Conservation (phyloP, 2,113 vertebrate genomes). For the Orientallactaga bullata region DNA sequence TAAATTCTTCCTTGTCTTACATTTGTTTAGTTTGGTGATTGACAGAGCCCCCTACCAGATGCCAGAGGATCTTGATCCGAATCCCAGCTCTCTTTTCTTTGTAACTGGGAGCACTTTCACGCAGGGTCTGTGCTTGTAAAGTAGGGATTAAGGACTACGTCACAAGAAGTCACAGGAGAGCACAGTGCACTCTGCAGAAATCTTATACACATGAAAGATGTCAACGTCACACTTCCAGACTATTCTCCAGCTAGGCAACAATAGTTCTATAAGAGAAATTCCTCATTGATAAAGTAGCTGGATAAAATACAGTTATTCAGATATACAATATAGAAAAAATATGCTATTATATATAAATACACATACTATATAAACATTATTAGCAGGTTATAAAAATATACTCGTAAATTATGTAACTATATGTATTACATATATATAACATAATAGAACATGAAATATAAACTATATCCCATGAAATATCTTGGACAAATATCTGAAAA, state of each 20-base stretch:
- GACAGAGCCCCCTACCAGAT: conserved; percentile 61
- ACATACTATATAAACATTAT: background rate
- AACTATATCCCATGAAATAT: background rate
- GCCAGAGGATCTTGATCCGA: conserved; percentile 68
- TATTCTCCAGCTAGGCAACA: conserved; percentile 12
- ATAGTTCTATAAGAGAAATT: conserved; percentile 48
- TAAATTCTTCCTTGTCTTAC: conserved; percentile 66
- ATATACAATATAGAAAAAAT: background rate
- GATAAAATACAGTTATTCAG: conserved; percentile 39
- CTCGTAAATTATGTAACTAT: background rate
- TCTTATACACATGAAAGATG: background rate
- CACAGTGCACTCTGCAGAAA: background rate
- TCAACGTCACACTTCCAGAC: background rate
- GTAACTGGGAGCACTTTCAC: conserved; percentile 43
- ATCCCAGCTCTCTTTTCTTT: conserved; percentile 61
- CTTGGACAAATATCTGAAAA: background rate
- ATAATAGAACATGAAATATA: background rate
- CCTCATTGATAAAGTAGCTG: background rate
- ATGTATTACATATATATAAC: background rate
- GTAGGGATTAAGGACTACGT: conserved; percentile 66
- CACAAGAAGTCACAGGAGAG: conserved; percentile 46
- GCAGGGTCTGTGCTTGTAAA: conserved; percentile 58
- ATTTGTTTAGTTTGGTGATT: conserved; percentile 71
- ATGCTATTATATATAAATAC: background rate
- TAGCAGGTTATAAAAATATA: background rate